phyloP scores from a whole-genome alignment of 2,888 invertebrate genomes.

The Keiferia lycopersicella region DNA sequence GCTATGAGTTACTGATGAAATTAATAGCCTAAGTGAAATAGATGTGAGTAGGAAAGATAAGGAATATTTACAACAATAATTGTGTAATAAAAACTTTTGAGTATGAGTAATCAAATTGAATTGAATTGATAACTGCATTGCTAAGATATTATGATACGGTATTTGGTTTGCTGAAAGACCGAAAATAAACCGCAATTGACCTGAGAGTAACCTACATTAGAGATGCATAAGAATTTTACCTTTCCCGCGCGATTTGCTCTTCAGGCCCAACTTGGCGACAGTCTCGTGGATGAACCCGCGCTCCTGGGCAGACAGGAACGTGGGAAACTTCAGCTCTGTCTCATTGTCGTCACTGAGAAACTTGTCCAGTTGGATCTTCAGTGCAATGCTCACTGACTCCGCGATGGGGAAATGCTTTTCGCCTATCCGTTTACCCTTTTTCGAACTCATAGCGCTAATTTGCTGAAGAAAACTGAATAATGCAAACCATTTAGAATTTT shows the following conservation, averaged over 20 bases:
- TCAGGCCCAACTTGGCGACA: slow-evolving; percentile 85
- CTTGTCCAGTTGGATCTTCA: slow-evolving; percentile 74
- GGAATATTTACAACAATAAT: neutral
- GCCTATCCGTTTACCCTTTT: slow-evolving; percentile 67
- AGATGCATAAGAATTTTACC: slow-evolving; percentile 62
- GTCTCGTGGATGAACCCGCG: slow-evolving; percentile 90
- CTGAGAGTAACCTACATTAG: slow-evolving; percentile 6
- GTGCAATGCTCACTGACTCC: slow-evolving; percentile 74
- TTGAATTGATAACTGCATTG: neutral
- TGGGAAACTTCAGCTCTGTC: slow-evolving; percentile 83
- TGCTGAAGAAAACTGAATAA: neutral
- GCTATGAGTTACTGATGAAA: neutral
- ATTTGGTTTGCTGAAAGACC: neutral
- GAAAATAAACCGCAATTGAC: neutral
- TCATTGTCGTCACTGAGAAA: slow-evolving; percentile 74
- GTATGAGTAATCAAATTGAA: neutral
- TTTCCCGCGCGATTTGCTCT: slow-evolving; percentile 91
- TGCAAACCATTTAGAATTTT: slow-evolving; percentile 23
- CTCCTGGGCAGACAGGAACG: slow-evolving; percentile 88
- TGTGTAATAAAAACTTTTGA: neutral
- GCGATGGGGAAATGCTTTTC: slow-evolving; percentile 74
- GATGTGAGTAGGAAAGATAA: neutral
- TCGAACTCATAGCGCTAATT: slow-evolving; percentile 61
- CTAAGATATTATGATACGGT: neutral
- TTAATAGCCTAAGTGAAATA: neutral